Base-by-base conservation (phyloP, 92 coral and sea anemone genomes). In the Paramuricea clavata region DNA sequence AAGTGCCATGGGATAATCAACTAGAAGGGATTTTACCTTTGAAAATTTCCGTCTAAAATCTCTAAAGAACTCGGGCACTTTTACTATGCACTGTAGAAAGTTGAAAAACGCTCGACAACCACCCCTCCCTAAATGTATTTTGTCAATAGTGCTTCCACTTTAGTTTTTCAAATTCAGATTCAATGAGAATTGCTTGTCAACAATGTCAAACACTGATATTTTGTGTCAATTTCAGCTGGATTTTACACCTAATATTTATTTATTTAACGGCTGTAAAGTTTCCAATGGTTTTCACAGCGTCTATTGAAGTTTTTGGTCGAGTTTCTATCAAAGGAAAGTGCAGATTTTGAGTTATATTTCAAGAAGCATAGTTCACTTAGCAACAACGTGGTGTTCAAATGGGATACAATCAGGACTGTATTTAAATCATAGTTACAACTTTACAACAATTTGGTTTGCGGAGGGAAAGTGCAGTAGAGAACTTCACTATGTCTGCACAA, bases 401-500 rank as follows among this genome's bases (percentile, higher is more conserved):
- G 13, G 54, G 54, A 54, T 54, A 10, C 62, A 54, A 54, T 0
- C 13, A 19, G 26, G 25, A 54, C 62, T 0, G 19, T 17, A 54
- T 21, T 47, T 39, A 4, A 39, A 4, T 39, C 44, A 12, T 47
- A 47, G 52, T 47, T 6, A 15, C 52, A 22, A 19, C 69, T 25
- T 5, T 61, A 9, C 15, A 23, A 17, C 12, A 23, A 17, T 23
- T 56, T 17, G 27, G 12, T 56, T n/a, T n/a, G 35, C 33, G 4
- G 1, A 27, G 0, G 0, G 33, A 65, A 65, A 27, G 1, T 13
- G 33, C 41, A 27, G n/a, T n/a, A 39, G 10, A 39, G 44, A 39
- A 39, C 44, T 39, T 39, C 49, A 72, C 36, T 4, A 79, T 79
- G 84, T 32, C 84, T 5, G 31, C 84, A 22, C 84, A 79, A 35